Base-by-base conservation (phyloP, 2,797 vertebrate genomes). In the Sebastes hopkinsi region DNA sequence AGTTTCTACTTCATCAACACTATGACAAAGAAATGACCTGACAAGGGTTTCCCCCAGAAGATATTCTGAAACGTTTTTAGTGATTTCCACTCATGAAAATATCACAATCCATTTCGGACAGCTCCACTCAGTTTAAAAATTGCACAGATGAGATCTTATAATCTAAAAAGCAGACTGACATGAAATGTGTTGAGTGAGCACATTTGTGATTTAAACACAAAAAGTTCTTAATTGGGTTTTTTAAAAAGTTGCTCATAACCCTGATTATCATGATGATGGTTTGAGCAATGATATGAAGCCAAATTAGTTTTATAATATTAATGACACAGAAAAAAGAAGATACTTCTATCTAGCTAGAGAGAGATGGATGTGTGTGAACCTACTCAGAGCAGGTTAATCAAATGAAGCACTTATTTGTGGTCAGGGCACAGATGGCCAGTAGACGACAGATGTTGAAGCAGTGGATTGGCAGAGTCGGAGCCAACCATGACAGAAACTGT, bases 401-500 rank as follows among this genome's bases (percentile, higher is more conserved):
- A 72, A 50, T 29, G 6, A 38, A 22, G 14, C 22, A 30, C 7
- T 32, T 56, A 5, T 75, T 59, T 66, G 36, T 16, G 36, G 52
- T 77, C 16, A 42, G 42, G 7, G 22, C 65, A 58, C 72, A 68
- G 46, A 52, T 29, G 32, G 61, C 2, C 27, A 22, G 59, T 14
- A 9, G 9, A 65, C 2, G 6, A 54, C 67, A 73, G 72, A 74
- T 82, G 83, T 64, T 78, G 36, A 77, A 69, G 64, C 25, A 4
- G 16, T 16, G 68, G 61, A 64, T 76, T 80, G 69, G 60, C 64
- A 77, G 38, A 75, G 30, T 55, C 61, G 4, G 34, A 36, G 32
- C 18, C 18, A 30, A 69, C 60, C 46, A 25, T 34, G 25, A 81
- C 54, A 76, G 69, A 72, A 77, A 54, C 22, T 78, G 66, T 83